A percentile compares a stretch with the other conserved stretches of the same genome.
phyloP scores from a whole-genome alignment of 2,888 invertebrate species.

The Mythimna loreyi region DNA sequence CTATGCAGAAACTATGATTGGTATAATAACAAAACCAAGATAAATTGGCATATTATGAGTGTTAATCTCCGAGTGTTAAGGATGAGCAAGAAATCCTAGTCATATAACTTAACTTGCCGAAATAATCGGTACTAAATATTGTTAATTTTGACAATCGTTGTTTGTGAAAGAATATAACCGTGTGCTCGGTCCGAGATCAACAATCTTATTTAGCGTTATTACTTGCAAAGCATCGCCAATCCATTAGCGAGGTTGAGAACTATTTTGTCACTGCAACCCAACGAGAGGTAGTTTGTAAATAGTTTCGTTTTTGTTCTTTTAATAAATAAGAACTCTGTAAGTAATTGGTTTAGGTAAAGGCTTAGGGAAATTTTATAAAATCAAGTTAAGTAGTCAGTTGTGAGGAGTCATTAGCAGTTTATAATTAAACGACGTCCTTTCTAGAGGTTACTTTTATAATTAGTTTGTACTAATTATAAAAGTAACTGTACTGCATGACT shows the following conservation, averaged over 20 bases:
- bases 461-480: too few relatives aligned
- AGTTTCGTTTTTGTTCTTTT: neutral
- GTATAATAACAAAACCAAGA: too few relatives aligned
- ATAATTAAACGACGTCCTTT: constrained; percentile 20
- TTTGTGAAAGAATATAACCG: too few relatives aligned
- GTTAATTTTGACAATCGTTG: too few relatives aligned
- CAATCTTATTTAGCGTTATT: neutral
- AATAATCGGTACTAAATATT: too few relatives aligned
- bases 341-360: too few relatives aligned
- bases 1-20: too few relatives aligned
- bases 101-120: too few relatives aligned
- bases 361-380: constrained; percentile 2
- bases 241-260: neutral
- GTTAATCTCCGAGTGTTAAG: too few relatives aligned
- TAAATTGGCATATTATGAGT: too few relatives aligned
- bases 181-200: neutral
- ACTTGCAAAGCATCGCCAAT: neutral
- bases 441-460: constrained; percentile 7
- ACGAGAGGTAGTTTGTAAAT: neutral
- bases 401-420: constrained; percentile 18
- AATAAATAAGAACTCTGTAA: neutral
- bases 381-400: neutral
- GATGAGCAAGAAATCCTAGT: too few relatives aligned
- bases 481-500: neutral
- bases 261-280: neutral